Percentiles rank a stretch among this genome's conserved stretches.
phyloP scores from a whole-genome alignment of 2,888 invertebrate genomes.

The Tipula unca region DNA sequence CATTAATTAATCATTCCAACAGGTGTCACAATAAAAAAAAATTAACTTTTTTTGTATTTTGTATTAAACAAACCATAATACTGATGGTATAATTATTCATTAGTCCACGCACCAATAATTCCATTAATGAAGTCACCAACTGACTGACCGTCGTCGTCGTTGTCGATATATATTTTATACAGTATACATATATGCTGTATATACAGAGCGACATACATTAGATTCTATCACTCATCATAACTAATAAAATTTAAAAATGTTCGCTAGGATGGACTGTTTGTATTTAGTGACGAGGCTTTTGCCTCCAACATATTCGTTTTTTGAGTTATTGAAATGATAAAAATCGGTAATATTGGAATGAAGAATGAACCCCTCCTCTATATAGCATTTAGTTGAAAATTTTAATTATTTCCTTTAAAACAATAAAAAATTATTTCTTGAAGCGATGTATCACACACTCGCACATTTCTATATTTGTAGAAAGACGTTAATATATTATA shows the following conservation, averaged over 20 bases:
- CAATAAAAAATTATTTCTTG: background rate
- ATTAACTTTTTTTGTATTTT: background rate
- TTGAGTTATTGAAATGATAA: background rate
- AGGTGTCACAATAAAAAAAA: background rate
- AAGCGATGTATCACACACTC: background rate
- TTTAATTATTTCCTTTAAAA: conserved; percentile 14
- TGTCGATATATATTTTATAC: background rate
- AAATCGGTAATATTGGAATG: background rate
- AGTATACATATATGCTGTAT: no score
- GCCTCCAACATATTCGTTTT: background rate
- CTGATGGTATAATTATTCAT: background rate
- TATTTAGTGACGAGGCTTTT: background rate
- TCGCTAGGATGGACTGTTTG: background rate
- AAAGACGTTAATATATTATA: background rate
- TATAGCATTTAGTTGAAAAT: background rate
- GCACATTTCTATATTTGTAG: background rate
- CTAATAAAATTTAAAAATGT: background rate
- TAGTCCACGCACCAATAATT: conserved; percentile 8
- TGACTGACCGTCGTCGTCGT: background rate
- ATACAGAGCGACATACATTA: background rate
- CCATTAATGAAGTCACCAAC: background rate
- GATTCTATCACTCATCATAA: background rate
- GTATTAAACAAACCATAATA: background rate
- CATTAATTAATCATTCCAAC: conserved; percentile 14
- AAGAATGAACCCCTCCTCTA: background rate